Base-by-base conservation (phyloP, 1,140 invertebrate genomes). In the Aphis craccivora region DNA sequence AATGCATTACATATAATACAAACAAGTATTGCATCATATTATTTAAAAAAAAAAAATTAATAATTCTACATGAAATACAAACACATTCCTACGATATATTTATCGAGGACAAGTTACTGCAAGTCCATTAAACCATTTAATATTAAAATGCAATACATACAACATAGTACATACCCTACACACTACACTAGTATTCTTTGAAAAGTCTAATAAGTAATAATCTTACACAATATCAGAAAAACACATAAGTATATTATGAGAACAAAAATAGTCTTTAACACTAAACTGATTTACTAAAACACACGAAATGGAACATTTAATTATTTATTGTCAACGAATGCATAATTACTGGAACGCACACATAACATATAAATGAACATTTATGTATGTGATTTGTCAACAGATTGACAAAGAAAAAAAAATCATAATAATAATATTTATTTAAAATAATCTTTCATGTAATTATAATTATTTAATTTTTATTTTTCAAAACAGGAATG, bases 401-500 rank as follows among this genome's bases (percentile, higher is more conserved):
- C 0, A 2, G 0, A 43, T 43, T 20, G 18, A 67, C 35, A 37
- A 89, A 14, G 5, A 43, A 67, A n/a, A 89, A 25, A 60, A 40
- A 67, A 43, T n/a, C 8, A 90, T 90, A 90, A 55, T 67, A n/a
- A 67, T 67, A 40, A 20, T 30, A 43, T 14, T 51, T n/a, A n/a
- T 14, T 51, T n/a, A n/a, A 30, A 60, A 60, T n/a, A 25, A 20
- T 90, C 2, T 18, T 67, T 67, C 14, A 43, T 67, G 30, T 90
- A n/a, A 67, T 90, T 60, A 90, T 40, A 55, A 55, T 90, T 60
- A 90, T 37, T 22, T 51, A 51, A 30, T 51, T 20, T 25, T 90
- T 86, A 51, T 84, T 81, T 93, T 93, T 93, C 6, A 83, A 55
- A 90, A 92, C 81, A 84, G 91, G 91, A 93, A 93, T 93, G 91